phyloP scores from a whole-genome alignment of 2,888 invertebrate genomes.

The Sepioteuthis lessoniana region DNA sequence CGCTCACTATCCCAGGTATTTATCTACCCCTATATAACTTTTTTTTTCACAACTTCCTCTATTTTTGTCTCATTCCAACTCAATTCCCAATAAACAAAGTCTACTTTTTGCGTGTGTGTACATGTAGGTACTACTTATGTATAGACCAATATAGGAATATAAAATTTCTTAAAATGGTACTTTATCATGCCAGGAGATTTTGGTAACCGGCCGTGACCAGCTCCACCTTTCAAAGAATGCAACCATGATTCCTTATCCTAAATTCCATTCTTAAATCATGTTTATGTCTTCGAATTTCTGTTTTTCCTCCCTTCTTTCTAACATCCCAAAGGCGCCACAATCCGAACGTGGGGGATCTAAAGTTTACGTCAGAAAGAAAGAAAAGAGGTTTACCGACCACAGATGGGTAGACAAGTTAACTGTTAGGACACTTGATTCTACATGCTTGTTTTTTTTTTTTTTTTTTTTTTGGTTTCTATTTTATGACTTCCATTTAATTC shows the following conservation, averaged over 20 bases:
- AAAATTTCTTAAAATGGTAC: not conserved
- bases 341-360: not conserved
- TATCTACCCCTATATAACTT: too few species aligned
- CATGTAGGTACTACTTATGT: not conserved
- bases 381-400: not conserved
- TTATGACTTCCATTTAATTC: not conserved
- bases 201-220: slow-evolving; percentile 33
- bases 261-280: slow-evolving; percentile 33
- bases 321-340: not conserved
- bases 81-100: too few species aligned
- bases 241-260: not conserved
- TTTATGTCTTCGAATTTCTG: not conserved
- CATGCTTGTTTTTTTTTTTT: not conserved
- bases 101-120: too few species aligned
- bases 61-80: too few species aligned
- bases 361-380: not conserved
- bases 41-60: too few species aligned
- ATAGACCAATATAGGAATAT: not conserved
- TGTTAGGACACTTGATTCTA: not conserved
- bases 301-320: not conserved
- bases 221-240: not conserved
- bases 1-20: too few species aligned
- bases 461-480: not conserved
- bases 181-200: not conserved
- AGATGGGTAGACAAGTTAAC: slow-evolving; percentile 33